Base-by-base conservation (phyloP, 2,113 vertebrate genomes). In the Garra rufa region DNA sequence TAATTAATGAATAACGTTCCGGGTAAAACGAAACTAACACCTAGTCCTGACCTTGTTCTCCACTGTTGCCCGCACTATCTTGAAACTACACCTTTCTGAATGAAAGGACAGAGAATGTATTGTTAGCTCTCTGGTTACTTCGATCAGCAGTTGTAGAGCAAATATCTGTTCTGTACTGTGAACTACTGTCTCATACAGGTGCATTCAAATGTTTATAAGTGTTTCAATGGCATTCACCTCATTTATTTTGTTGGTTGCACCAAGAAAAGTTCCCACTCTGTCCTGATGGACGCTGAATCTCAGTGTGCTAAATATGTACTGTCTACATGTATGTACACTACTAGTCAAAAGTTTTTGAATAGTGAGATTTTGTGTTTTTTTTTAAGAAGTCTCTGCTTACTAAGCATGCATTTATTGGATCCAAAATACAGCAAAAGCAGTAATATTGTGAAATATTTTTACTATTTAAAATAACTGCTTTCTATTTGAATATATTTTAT, bases 91-190 rank as follows among this genome's bases (percentile, higher is more conserved):
- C 28, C 41, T 46, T 48, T 67, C 17, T n/a, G 15, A 48, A 80
- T 30, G 41, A 48, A 15, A 48, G 57, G n/a, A 73, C 69, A 73
- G 69, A 73, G 28, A 43, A 57, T 43, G 52, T 21, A 41, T 77
- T 77, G 52, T 71, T 71, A 2, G 10, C 11, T 43, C 71, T 75
- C 71, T 75, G 44, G 44, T 48, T 75, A 50, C 43, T 75, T 38
- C 30, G 5, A n/a, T 38, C 30, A 38, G 9, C 11, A 24, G 6
- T 4, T 63, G 59, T 63, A 14, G 9, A 55, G 19, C 59, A 26
- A 21, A 61, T 26, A 43, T 71, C 38, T 71, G 19, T 24, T 19
- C 19, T 0, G 21, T n/a, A 8, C 21, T 71, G 21, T 44, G 52
- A 55, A 55, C 52, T 9, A 43, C 6, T 71, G 6, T 19, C 65